Conservation (phyloP, 2,113 vertebrate species). For the Neomonachus schauinslandi region DNA sequence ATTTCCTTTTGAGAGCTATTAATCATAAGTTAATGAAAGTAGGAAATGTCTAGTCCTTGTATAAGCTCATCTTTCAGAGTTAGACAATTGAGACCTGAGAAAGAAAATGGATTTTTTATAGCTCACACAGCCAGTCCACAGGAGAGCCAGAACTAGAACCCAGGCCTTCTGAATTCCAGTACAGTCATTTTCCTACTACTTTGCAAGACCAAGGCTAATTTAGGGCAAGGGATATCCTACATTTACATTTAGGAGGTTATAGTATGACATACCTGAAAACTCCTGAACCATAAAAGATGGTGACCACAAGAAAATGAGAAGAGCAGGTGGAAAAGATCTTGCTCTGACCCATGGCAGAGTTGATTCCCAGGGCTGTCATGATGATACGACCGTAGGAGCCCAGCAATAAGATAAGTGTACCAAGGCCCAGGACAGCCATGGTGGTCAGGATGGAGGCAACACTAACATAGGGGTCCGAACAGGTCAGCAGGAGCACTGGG, state of each 20-base stretch:
- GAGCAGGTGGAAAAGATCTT: conserved; percentile 81
- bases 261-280: conserved; percentile 36
- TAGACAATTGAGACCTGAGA: neutral
- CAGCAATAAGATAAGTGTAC: conserved; percentile 56
- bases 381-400: conserved; percentile 71
- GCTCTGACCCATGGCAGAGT: conserved; percentile 34
- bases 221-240: neutral
- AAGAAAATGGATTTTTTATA: conserved; percentile 5
- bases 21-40: neutral
- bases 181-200: neutral
- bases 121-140: neutral
- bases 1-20: neutral
- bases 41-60: neutral
- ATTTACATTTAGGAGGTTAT: neutral
- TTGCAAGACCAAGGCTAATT: neutral
- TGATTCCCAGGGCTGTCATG: conserved; percentile 62
- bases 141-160: neutral
- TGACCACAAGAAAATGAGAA: conserved; percentile 73
- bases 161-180: neutral
- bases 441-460: conserved; percentile 65
- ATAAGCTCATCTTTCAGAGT: neutral
- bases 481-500: conserved; percentile 67
- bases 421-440: conserved; percentile 52
- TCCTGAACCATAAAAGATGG: conserved; percentile 58
- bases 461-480: conserved; percentile 56